Conservation (phyloP, 2,797 vertebrate species). For the Ataeniobius toweri region DNA sequence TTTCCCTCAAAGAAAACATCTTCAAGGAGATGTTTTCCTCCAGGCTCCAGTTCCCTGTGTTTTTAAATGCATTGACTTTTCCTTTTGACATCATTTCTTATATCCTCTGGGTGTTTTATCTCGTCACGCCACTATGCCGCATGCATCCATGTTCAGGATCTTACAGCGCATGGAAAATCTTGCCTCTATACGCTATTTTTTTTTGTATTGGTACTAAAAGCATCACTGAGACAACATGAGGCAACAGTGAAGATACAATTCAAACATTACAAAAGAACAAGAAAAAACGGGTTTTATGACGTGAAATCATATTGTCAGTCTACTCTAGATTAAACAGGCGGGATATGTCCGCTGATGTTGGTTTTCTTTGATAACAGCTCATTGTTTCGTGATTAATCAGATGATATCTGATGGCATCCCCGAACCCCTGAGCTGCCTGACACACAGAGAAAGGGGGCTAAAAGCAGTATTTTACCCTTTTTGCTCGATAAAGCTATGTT, state of each 20-base stretch:
- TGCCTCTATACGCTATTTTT: not conserved
- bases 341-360: not conserved
- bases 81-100: not conserved
- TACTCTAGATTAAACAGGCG: not conserved
- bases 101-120: not conserved
- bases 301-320: not conserved
- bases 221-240: not conserved
- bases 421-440: conserved; percentile 30
- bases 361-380: conserved; percentile 5
- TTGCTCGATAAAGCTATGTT: conserved; percentile 66
- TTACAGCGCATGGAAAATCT: not conserved
- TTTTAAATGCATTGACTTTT: not conserved
- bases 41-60: not conserved
- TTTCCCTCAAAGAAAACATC: not conserved
- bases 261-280: not conserved
- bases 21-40: not conserved
- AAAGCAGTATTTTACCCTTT: conserved; percentile 64
- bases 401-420: conserved; percentile 29
- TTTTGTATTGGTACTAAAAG: too few relatives aligned
- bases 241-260: not conserved
- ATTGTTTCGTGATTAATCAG: conserved; percentile 22
- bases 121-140: not conserved
- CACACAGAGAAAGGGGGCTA: conserved; percentile 50
- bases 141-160: not conserved
- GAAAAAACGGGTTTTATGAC: not conserved